These are phyloP conservation scores for Drosophila suzukii DNA, from an alignment of 1,140 invertebrate genomes.

Conservation along the genomic window DNA sequence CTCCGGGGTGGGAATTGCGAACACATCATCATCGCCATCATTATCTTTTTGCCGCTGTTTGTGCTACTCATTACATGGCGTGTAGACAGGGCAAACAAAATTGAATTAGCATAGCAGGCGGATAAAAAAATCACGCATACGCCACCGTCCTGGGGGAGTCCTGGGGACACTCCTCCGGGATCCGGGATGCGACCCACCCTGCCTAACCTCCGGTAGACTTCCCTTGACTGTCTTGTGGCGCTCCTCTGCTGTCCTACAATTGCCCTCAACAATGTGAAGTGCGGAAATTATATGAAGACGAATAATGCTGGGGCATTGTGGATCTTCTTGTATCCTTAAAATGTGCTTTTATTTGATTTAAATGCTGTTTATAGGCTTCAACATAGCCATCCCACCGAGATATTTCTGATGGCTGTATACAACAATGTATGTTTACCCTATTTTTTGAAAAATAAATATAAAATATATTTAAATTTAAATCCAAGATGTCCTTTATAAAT, in stretches of 20 bases:
- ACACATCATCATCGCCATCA: constrained; percentile 54
- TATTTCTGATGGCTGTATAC: no score
- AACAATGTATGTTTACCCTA: no score
- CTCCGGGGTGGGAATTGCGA: constrained; percentile 42
- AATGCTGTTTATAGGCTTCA: no score
- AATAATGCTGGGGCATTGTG: neutral
- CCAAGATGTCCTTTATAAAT: no score
- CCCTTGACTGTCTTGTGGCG: constrained; percentile 18
- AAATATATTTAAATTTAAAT: no score
- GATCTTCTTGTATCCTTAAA: neutral
- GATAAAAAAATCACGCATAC: constrained; percentile 78
- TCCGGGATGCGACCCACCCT: constrained; percentile 22
- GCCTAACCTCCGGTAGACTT: neutral
- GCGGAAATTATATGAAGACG: constrained; percentile 10
- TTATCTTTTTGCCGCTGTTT: constrained; percentile 69
- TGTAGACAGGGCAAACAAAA: constrained; percentile 81
- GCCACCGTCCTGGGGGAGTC: constrained; percentile 46
- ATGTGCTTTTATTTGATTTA: neutral
- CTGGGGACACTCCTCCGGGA: constrained; percentile 33
- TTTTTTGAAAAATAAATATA: no score
- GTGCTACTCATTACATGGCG: constrained; percentile 80
- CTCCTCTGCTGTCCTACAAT: constrained; percentile 70
- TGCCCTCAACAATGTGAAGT: constrained; percentile 66
- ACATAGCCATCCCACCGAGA: no score
- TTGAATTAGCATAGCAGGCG: constrained; percentile 77